Base-by-base conservation (phyloP, 37 sponge, comb jelly and placozoan species). In the Eunapius fragilis region DNA sequence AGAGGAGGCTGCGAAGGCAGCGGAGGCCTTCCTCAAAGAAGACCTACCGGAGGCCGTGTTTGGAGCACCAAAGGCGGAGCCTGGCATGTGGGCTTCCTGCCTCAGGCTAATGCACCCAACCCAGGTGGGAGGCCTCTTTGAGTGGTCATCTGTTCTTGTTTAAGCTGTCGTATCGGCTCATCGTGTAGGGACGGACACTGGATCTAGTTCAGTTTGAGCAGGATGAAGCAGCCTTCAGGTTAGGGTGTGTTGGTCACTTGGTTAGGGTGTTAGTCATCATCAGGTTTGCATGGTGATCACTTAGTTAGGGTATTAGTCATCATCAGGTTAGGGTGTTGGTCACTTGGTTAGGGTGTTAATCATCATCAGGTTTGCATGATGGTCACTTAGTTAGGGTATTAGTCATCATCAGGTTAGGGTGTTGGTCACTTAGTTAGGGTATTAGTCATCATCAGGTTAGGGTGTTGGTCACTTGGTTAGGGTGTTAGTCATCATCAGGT, bases 211-310 rank as follows among this genome's bases (percentile, higher is more conserved):
- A 93, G 74, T 86, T 99, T 58, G 93, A 95, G 22, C 99, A 99
- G 88, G 95, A 99, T 72, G 97, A 95, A 34, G 97, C 98, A 25
- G 99, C 97, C 19, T 95, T 97, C 72, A 94, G 97, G 95, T 94
- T 67, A 19, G 82, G 37, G 7, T 45, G 7, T 45, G 47, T 45
- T 9, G 47, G 4, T 45, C 9, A 45, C 47, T 45, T 45, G 47
- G 47, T 45, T 45, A 9, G n/a, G n/a, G n/a, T n/a, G n/a, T n/a
- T n/a, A n/a, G n/a, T n/a, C n/a, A n/a, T n/a, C n/a, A n/a, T n/a
- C n/a, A n/a, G n/a, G n/a, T n/a, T n/a, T n/a, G n/a, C n/a, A n/a
- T n/a, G n/a, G n/a, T n/a, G n/a, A n/a, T n/a, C n/a, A n/a, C n/a
- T n/a, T n/a, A n/a, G n/a, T n/a, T n/a, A n/a, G n/a, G n/a, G n/a